phyloP scores from a whole-genome alignment of 2,888 invertebrate genomes.

The Drosophila engyochracea region DNA sequence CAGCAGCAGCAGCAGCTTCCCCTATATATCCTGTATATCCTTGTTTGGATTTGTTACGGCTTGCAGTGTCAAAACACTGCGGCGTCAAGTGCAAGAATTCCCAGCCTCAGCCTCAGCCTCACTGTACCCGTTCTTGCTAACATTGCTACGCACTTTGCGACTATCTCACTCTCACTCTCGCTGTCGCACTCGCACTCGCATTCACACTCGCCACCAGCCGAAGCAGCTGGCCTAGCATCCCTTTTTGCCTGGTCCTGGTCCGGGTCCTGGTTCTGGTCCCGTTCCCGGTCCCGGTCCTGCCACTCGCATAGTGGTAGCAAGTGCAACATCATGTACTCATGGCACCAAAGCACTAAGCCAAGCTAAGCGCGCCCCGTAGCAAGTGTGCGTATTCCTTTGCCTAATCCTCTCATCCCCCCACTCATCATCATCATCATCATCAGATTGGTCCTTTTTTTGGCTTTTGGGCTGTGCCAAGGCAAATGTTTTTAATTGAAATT shows the following conservation, averaged over 20 bases:
- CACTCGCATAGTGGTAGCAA: slow-evolving; percentile 70
- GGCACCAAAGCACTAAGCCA: slow-evolving; percentile 79
- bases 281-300: slow-evolving; percentile 37
- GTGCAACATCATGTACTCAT: slow-evolving; percentile 82
- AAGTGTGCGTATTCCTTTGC: slow-evolving; percentile 79
- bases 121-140: slow-evolving; percentile 49
- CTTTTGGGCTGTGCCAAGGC: slow-evolving; percentile 76
- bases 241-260: slow-evolving; percentile 28
- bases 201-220: slow-evolving; percentile 21
- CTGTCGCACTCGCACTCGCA: background rate
- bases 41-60: slow-evolving; percentile 82
- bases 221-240: slow-evolving; percentile 42
- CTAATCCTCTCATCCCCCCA: slow-evolving; percentile 42
- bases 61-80: slow-evolving; percentile 82
- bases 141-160: slow-evolving; percentile 78
- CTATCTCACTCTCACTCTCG: slow-evolving; percentile 46
- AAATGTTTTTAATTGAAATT: slow-evolving; percentile 85
- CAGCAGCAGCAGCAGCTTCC: slow-evolving; percentile 57
- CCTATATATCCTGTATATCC: slow-evolving; percentile 16
- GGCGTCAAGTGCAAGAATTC: slow-evolving; percentile 85
- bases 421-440: slow-evolving; percentile 5
- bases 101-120: slow-evolving; percentile 72
- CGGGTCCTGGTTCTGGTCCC: slow-evolving; percentile 38
- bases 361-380: slow-evolving; percentile 73
- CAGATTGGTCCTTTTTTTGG: slow-evolving; percentile 74